phyloP scores from a whole-genome alignment of 1,140 invertebrate genomes.

The Zaprionus tsacasi region DNA sequence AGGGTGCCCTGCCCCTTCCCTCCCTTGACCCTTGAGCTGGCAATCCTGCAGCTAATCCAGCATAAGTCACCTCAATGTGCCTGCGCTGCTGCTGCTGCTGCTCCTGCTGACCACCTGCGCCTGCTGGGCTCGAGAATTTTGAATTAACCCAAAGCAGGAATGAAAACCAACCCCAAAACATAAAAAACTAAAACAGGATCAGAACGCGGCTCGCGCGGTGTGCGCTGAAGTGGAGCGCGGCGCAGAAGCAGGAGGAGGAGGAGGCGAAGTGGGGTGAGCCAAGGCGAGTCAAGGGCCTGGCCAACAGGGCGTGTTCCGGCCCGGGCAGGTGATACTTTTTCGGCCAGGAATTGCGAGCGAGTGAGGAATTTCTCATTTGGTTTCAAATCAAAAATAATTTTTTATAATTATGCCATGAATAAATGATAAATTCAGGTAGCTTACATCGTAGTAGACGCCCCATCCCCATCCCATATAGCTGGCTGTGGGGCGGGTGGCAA shows the following conservation, averaged over 20 bases:
- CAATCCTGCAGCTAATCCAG: constrained; percentile 59
- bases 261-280: constrained; percentile 44
- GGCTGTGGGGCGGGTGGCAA: background rate
- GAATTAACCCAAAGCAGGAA: constrained; percentile 77
- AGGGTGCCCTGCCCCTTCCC: background rate
- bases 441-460: constrained; percentile 36
- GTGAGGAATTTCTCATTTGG: constrained; percentile 19
- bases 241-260: background rate
- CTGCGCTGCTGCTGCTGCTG: no score
- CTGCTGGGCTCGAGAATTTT: constrained; percentile 66
- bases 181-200: constrained; percentile 57
- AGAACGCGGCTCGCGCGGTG: constrained; percentile 28
- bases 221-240: constrained; percentile 76
- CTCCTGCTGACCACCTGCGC: constrained; percentile 63
- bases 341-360: constrained; percentile 20
- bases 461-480: constrained; percentile 14
- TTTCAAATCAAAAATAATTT: constrained; percentile 63
- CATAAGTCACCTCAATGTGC: constrained; percentile 50
- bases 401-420: constrained; percentile 70
- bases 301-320: background rate
- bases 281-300: background rate
- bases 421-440: constrained; percentile 69
- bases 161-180: constrained; percentile 50
- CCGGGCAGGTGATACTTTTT: constrained; percentile 73
- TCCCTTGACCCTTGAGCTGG: constrained; percentile 9